These are phyloP conservation scores for Hozukius guyotensis DNA, from an alignment of 2,797 vertebrate species.

Conservation along the genomic window DNA sequence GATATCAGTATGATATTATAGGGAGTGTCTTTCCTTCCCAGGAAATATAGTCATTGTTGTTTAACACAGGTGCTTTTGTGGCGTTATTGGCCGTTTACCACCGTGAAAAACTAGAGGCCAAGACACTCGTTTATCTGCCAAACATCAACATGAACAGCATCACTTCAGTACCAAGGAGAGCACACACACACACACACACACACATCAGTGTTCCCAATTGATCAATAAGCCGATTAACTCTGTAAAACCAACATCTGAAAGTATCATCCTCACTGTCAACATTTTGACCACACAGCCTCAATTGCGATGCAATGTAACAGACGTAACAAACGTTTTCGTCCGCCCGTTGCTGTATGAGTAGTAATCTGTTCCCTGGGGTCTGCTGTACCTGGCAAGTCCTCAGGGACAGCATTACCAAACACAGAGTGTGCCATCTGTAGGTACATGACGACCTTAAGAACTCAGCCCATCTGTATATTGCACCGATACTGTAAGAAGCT, in stretches of 20 bases:
- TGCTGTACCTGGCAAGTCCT: background rate
- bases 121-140: background rate
- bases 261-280: background rate
- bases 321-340: too few species aligned
- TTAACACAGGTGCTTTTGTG: background rate
- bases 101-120: too few species aligned
- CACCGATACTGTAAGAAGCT: background rate
- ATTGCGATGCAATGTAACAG: too few species aligned
- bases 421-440: background rate
- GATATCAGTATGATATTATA: background rate
- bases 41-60: background rate
- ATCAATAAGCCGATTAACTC: background rate
- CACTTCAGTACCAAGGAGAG: background rate
- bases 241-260: background rate
- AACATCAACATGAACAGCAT: background rate
- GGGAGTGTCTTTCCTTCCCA: background rate
- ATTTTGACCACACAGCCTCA: background rate
- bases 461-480: background rate
- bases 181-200: background rate
- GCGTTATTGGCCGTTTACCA: too few species aligned
- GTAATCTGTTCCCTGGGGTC: background rate
- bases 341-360: background rate
- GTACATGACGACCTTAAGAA: background rate
- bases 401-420: background rate
- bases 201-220: background rate